Conservation (phyloP, 2,888 invertebrate genomes). For the Matsumyia berberina region DNA sequence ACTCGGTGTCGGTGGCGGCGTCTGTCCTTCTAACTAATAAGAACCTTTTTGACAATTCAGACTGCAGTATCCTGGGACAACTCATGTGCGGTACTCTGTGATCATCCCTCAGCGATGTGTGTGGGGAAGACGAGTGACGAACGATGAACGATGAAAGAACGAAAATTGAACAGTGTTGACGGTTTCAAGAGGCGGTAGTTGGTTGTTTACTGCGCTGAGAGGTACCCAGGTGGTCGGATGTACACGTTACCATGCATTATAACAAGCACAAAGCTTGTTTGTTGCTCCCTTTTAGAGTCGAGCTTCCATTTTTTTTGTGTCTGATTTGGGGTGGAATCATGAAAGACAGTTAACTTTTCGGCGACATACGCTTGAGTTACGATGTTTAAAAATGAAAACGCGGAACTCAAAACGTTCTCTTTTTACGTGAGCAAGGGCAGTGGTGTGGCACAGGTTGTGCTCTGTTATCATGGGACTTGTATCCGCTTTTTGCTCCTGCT, state of each 20-base stretch:
- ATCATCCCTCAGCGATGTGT: neutral
- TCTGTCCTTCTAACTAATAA: slow-evolving; percentile 3
- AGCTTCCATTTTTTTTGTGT: neutral
- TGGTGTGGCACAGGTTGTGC: slow-evolving; percentile 1
- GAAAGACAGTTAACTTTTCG: slow-evolving; percentile 59
- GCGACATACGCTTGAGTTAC: slow-evolving; percentile 61
- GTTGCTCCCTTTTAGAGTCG: slow-evolving; percentile 19
- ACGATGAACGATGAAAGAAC: slow-evolving; percentile 5
- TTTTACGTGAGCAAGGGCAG: slow-evolving; percentile 1
- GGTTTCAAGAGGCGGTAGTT: slow-evolving; percentile 29
- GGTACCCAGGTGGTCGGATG: slow-evolving; percentile 49
- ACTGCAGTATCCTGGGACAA: neutral
- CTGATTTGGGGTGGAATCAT: slow-evolving; percentile 20
- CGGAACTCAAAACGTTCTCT: slow-evolving; percentile 25
- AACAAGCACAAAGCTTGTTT: slow-evolving; percentile 41
- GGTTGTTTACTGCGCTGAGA: slow-evolving; percentile 16
- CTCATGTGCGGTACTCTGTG: slow-evolving; percentile 1
- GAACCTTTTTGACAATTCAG: slow-evolving; percentile 20
- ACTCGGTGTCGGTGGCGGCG: neutral
- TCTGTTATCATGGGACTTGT: neutral
- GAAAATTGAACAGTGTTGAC: slow-evolving; percentile 35
- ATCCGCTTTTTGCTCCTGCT: neutral
- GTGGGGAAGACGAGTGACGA: no score
- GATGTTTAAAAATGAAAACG: slow-evolving; percentile 49
- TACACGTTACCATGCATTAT: slow-evolving; percentile 55